Evolutionary conservation across 1,140 invertebrate species (phyloP), one percentile per base, ranked within the genome.

Genomic region (Meteorus sp.): DNA sequence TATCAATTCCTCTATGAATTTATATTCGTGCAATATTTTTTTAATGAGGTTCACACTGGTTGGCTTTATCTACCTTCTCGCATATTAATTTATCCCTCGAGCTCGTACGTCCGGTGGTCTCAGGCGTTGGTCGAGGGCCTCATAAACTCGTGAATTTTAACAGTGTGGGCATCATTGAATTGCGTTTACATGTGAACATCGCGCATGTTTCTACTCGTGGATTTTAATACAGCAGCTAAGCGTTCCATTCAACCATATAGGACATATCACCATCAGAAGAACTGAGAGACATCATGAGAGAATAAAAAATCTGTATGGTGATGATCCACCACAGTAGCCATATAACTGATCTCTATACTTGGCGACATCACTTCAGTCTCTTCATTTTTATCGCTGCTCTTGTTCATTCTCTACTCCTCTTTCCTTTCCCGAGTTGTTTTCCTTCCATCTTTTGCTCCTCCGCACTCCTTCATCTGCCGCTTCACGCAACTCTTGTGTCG

Each of bases 31-130:
- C n/a, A n/a, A n/a, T n/a, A n/a, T n/a, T n/a, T n/a, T n/a, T n/a
- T n/a, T n/a, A n/a, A n/a, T n/a, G n/a, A n/a, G n/a, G n/a, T n/a
- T n/a, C 44, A 15, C 20, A 11, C 5, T 31, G 17, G 11, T 29
- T n/a, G 9, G n/a, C 11, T 25, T 23, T 47, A 8, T 37, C 19
- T 19, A 52, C 7, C 20, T 56, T 63, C 35, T 56, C 62, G 63
- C 63, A 64, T 64, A 51, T 66, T 69, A 69, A 71, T 72, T 72
- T 67, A 23, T 59, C 50, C 63, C 45, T 29, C 57, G 47, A 54
- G 56, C 55, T 33, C 48, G 54, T 59, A 41, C 59, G 62, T 57
- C 58, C 57, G 63, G 59, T 70, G 65, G 62, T 65, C 60, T 52
- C 57, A 25, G 55, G 59, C 54, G 55, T 61, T 47, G 27, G 31